Conservation (phyloP, 2,888 invertebrate species). For the Bugula neritina region DNA sequence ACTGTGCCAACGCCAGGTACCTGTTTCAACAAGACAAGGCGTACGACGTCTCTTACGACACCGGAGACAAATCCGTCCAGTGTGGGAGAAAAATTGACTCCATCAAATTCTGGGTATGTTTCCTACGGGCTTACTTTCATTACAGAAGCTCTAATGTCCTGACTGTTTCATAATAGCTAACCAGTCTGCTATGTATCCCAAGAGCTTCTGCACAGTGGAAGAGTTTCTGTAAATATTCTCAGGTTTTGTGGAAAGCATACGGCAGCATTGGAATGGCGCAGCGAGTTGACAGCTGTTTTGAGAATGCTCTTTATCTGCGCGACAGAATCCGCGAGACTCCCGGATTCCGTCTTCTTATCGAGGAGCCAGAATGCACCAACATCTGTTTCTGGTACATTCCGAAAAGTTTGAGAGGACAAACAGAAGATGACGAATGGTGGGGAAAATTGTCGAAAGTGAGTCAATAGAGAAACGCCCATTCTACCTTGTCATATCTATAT, state of each 20-base stretch:
- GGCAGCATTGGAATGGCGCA: conserved; percentile 34
- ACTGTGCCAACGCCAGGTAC: conserved; percentile 40
- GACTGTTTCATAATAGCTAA: no score
- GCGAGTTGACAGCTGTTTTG: conserved; percentile 27
- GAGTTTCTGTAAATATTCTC: no score
- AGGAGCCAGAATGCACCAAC: conserved; percentile 31
- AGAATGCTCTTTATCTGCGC: conserved; percentile 31
- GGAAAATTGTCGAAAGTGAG: background rate
- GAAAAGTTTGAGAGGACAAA: background rate
- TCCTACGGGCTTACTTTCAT: no score
- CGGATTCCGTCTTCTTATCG: conserved; percentile 38
- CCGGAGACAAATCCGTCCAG: conserved; percentile 47
- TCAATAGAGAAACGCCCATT: no score
- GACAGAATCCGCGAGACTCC: conserved; percentile 34
- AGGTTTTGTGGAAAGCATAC: conserved; percentile 43
- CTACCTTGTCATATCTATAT: no score
- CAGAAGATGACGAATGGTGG: conserved; percentile 11
- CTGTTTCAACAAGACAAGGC: conserved; percentile 50
- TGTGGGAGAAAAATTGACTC: conserved; percentile 48
- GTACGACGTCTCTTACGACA: conserved; percentile 47
- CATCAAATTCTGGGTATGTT: conserved; percentile 41
- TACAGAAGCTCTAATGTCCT: no score
- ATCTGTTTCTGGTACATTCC: conserved; percentile 27
- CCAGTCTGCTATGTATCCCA: no score
- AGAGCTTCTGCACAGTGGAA: no score